phyloP scores from a whole-genome alignment of 2,888 invertebrate genomes.

The Microplitis deprimator region DNA sequence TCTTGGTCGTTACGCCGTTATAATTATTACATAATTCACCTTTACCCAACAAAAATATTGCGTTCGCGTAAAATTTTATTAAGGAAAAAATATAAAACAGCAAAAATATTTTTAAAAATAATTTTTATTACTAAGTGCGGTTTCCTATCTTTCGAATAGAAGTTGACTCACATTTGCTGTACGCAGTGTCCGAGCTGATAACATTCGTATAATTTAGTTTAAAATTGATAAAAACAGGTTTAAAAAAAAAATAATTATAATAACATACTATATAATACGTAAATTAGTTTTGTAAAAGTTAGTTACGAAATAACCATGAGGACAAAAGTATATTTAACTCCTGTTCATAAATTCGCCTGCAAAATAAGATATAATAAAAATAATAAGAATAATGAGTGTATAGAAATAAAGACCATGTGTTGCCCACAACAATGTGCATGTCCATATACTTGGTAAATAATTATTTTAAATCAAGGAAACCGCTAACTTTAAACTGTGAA shows the following conservation, averaged over 20 bases:
- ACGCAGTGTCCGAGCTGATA: neutral
- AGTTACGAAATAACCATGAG: neutral
- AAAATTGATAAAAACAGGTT: neutral
- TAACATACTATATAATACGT: neutral
- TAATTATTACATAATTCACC: neutral
- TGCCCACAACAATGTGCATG: slow-evolving; percentile 25
- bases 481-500: neutral
- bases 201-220: neutral
- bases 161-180: neutral
- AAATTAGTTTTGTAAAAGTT: neutral
- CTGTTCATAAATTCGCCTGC: neutral
- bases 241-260: neutral
- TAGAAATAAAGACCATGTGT: slow-evolving; percentile 25
- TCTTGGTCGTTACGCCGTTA: neutral
- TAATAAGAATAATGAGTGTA: neutral
- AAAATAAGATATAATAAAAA: neutral
- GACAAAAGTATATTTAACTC: neutral
- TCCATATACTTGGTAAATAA: slow-evolving; percentile 39
- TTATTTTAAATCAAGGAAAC: neutral
- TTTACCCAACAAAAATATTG: neutral
- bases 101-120: too few relatives aligned
- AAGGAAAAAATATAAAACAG: too few relatives aligned
- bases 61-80: neutral
- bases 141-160: too few relatives aligned
- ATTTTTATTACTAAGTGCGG: too few relatives aligned